Evolutionary conservation across 2,113 vertebrate genomes (phyloP), one percentile per base, ranked within the genome.

Genomic region (Barnardius zonarius): DNA sequence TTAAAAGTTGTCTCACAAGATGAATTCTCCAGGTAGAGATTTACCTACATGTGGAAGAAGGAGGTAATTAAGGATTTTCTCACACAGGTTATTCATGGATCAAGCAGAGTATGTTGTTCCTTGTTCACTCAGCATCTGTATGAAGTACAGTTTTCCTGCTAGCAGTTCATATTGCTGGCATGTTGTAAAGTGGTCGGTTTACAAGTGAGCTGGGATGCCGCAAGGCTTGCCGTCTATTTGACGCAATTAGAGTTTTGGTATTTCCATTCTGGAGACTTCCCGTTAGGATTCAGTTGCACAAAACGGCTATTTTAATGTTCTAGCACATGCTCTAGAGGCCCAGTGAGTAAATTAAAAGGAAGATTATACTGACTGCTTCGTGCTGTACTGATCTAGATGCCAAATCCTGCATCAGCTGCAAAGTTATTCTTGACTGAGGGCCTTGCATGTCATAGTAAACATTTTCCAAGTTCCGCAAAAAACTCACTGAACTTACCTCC

Each of bases 201-300:
- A 91, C 51, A 69, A 83, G 76, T 37, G 88, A 88, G 25, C 69
- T 86, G 83, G 57, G 77, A 54, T 88, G 67, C 59, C 69, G n/a
- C 51, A 95, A 33, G 48, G 49, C 69, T 84, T 75, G 43, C 52
- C 1, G 1, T 48, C 44, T 78, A 61, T 81, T 88, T 64, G 41
- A 62, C 17, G 9, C 30, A 86, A 25, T 88, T 63, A 70, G 13
- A 33, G 24, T 61, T 87, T 84, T 82, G 85, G 49, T 79, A 75
- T 93, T 92, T 79, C 77, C 69, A 78, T 86, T 77, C 57, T 51
- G 52, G 85, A 95, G 81, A 66, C 41, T 81, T 92, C 24, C 79
- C 6, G 2, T 41, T 76, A 80, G 91, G 77, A 68, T 91, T 80
- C 73, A 54, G 37, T 92, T 76, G 68, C 81, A 73, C 48, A 52